Base-by-base conservation (phyloP, 2,797 vertebrate genomes). In the Labeo calbasu region DNA sequence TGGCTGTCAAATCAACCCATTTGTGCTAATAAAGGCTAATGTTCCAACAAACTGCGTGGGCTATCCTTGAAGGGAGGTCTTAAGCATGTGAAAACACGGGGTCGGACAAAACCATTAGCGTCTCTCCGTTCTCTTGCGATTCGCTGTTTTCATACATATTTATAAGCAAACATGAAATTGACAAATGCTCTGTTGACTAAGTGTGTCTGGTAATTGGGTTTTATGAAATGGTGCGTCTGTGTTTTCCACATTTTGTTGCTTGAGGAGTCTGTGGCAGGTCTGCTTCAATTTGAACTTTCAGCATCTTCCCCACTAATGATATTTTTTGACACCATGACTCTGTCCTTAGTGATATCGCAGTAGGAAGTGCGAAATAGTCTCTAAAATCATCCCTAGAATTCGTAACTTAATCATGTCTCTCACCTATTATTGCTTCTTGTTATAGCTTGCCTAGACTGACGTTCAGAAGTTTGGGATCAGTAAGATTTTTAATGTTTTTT, bases 141-240 rank as follows among this genome's bases (percentile, higher is more conserved):
- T 66, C 46, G 48, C 19, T 21, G 50, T 78, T 55, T 75, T 87
- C 82, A 87, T 78, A 69, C 84, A 87, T 88, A 88, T 88, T 88
- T 81, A 83, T 87, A 55, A 72, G 82, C 66, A 75, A 87, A 87
- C 80, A 77, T 79, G 77, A 85, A 85, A 81, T 61, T 85, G 86
- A 81, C 80, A 70, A 83, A 87, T 55, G 75, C 65, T 84, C 76
- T 79, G 69, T 86, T 84, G 59, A 85, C 84, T 70, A 85, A 76
- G 36, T 66, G 51, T 77, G 72, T 79, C 32, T 57, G 48, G 46
- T 88, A 86, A 88, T 88, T 86, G 66, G 68, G 46, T 66, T 84
- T 82, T 51, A 65, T 70, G 87, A 86, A 85, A 80, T 77, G 51
- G 5, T 14, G 8, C 28, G 21, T 50, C 71, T 25, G 12, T 15